phyloP scores from a whole-genome alignment of 2,113 vertebrate genomes.

The Tupaia chinensis region DNA sequence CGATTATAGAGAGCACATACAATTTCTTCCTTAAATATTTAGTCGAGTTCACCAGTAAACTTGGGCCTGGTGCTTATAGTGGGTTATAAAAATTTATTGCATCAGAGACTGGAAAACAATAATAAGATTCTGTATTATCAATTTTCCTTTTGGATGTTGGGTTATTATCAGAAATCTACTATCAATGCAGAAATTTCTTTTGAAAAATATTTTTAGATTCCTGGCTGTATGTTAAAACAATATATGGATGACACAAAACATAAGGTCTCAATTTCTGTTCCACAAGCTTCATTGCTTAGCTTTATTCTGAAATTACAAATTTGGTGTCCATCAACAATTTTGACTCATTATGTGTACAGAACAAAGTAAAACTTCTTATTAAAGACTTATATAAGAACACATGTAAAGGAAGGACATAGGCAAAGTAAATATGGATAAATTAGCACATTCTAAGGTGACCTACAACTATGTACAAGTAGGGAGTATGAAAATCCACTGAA shows the following conservation, averaged over 20 bases:
- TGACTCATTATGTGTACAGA: background rate
- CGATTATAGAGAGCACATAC: background rate
- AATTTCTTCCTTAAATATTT: background rate
- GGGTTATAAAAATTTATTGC: background rate
- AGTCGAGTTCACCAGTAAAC: background rate
- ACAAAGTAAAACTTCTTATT: background rate
- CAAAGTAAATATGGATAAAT: background rate
- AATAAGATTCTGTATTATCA: background rate
- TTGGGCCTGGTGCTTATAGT: background rate
- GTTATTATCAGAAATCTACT: background rate
- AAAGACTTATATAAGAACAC: background rate
- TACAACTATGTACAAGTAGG: background rate
- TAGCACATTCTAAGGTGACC: background rate
- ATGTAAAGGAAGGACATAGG: background rate
- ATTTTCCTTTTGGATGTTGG: background rate
- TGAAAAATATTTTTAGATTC: background rate
- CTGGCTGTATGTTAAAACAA: background rate
- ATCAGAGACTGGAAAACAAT: background rate
- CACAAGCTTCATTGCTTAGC: background rate
- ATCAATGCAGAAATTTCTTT: background rate
- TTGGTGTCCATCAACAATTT: background rate
- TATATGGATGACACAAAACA: background rate
- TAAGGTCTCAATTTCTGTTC: background rate
- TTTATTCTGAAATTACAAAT: background rate
- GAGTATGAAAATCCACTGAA: background rate